These are phyloP conservation scores for Pollenia griseotomentosa DNA, from an alignment of 2,888 invertebrate genomes.

Conservation along the genomic window DNA sequence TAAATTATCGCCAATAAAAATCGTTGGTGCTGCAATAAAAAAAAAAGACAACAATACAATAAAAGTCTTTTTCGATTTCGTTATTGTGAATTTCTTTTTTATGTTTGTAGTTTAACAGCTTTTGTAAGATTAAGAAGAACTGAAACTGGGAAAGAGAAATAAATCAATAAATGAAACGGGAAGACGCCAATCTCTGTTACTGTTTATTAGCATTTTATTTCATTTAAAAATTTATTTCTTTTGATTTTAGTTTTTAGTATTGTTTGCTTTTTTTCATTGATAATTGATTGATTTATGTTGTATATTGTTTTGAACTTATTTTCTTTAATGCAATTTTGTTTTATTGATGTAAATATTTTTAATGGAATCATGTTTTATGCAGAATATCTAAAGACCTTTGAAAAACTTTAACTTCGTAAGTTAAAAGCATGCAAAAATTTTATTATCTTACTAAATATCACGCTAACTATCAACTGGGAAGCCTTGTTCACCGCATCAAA, in stretches of 20 bases:
- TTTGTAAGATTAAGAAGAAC: neutral
- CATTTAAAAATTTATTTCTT: constrained; percentile 2
- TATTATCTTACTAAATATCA: too few relatives aligned
- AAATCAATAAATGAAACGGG: constrained; percentile 40
- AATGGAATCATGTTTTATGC: neutral
- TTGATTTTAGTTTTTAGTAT: constrained; percentile 17
- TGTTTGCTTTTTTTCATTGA: constrained; percentile 6
- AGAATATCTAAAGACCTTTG: too few relatives aligned
- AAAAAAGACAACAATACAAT: neutral
- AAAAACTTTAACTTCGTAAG: too few relatives aligned
- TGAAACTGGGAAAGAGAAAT: neutral
- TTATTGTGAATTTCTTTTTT: constrained; percentile 1
- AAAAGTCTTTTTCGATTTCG: neutral
- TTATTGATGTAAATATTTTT: neutral
- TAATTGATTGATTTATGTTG: constrained; percentile 67
- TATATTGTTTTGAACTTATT: neutral
- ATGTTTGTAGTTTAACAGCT: neutral
- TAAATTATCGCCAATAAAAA: constrained; percentile 69
- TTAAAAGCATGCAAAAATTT: too few relatives aligned
- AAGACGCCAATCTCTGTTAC: constrained; percentile 49
- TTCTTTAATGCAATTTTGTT: neutral
- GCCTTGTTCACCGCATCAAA: too few relatives aligned
- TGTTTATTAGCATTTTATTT: constrained; percentile 12
- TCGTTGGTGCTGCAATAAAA: constrained; percentile 34
- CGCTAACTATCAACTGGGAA: too few relatives aligned